phyloP scores from a whole-genome alignment of 2,797 vertebrate species.

The Protonibea diacanthus region DNA sequence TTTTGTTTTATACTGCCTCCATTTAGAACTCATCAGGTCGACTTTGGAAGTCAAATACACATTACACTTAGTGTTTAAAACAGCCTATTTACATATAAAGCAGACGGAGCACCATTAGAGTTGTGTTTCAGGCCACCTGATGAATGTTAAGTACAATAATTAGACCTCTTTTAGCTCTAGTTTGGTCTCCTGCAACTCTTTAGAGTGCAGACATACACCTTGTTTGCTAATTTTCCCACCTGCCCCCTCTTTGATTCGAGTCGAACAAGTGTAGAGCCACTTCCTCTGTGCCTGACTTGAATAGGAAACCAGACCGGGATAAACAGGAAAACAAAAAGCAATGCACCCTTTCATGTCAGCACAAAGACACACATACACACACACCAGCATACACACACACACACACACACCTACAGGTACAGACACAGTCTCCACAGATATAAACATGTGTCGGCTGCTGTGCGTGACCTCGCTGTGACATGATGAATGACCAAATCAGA shows the following conservation, averaged over 20 bases:
- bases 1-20: no score
- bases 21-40: background rate
- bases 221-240: background rate
- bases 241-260: background rate
- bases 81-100: background rate
- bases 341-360: conserved; percentile 1
- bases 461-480: conserved; percentile 70
- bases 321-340: conserved; percentile 38
- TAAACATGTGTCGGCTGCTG: conserved; percentile 59
- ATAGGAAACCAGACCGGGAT: background rate
- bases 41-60: background rate
- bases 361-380: conserved; percentile 7
- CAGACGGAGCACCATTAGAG: background rate
- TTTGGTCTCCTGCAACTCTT: background rate
- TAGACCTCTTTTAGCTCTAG: background rate
- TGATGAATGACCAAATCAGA: conserved; percentile 80
- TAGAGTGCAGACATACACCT: background rate
- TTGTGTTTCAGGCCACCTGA: background rate
- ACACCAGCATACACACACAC: conserved; percentile 15
- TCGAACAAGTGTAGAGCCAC: background rate
- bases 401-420: conserved; percentile 1
- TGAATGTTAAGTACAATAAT: background rate
- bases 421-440: conserved; percentile 36
- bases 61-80: no score
- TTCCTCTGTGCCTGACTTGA: conserved; percentile 12